A percentile compares a stretch with the other conserved stretches of the same genome.
phyloP scores from a whole-genome alignment of 2,113 vertebrate genomes.

The Sceloporus undulatus region DNA sequence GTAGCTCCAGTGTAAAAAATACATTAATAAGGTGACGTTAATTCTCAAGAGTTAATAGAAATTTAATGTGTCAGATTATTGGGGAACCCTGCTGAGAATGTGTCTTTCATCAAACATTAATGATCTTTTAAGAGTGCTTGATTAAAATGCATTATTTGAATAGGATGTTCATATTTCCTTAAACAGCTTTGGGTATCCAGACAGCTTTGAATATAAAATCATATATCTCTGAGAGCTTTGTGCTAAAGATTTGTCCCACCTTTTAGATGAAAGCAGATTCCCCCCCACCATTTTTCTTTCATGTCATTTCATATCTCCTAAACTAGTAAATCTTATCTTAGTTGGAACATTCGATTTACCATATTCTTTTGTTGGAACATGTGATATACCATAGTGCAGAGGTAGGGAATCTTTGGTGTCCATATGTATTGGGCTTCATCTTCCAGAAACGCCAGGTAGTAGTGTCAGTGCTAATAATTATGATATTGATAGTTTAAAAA shows the following conservation, averaged over 20 bases:
- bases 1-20: not conserved
- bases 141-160: constrained; percentile 17
- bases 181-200: not conserved
- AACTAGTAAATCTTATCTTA: not conserved
- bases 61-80: not conserved
- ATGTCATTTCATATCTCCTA: not conserved
- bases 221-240: not conserved
- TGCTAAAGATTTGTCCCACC: not conserved
- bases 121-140: constrained; percentile 8
- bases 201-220: not conserved
- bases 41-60: not conserved
- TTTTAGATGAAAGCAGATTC: not conserved
- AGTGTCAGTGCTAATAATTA: too few species aligned
- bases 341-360: not conserved
- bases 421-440: too few species aligned
- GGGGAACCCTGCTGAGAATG: not conserved
- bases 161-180: not conserved
- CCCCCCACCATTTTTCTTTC: not conserved
- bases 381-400: not conserved
- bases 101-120: not conserved
- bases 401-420: not conserved
- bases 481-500: too few species aligned
- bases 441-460: too few species aligned
- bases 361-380: too few species aligned
- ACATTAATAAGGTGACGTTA: not conserved